Percentiles rank a stretch among this genome's conserved stretches.
Conservation (phyloP, 1,140 invertebrate genomes). For the Laupala kohalensis region DNA sequence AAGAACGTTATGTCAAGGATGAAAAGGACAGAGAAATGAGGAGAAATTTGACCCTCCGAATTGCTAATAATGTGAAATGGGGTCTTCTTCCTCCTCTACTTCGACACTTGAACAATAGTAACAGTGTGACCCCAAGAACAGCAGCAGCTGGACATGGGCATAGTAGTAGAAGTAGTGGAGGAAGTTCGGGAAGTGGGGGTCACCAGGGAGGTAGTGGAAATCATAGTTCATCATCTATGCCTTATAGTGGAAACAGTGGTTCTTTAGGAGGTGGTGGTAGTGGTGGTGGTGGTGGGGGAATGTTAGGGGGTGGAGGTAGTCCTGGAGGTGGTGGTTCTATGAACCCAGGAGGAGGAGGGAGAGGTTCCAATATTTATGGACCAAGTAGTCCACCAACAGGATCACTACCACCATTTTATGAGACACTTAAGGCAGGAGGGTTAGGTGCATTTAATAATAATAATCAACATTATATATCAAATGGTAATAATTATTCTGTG, state of each 20-base stretch:
- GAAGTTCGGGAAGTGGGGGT: conserved; percentile 28
- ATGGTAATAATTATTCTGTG: background rate
- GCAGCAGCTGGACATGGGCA: conserved; percentile 64
- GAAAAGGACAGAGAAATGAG: conserved; percentile 45
- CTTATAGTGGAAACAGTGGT: conserved; percentile 26
- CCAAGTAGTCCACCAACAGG: conserved; percentile 70
- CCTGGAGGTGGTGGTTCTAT: conserved; percentile 41
- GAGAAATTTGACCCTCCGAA: conserved; percentile 40
- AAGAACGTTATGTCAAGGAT: conserved; percentile 25
- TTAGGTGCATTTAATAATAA: conserved; percentile 40
- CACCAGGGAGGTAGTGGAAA: conserved; percentile 25
- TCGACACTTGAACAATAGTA: conserved; percentile 16
- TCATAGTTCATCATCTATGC: conserved; percentile 13
- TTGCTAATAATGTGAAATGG: conserved; percentile 32
- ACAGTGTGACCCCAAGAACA: conserved; percentile 24
- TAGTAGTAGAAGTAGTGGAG: conserved; percentile 37
- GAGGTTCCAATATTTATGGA: conserved; percentile 66
- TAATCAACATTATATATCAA: conserved; percentile 29
- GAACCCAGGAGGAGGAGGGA: conserved; percentile 18
- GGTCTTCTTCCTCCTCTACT: background rate
- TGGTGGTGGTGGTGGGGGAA: conserved; percentile 50
- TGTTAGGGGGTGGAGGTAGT: conserved; percentile 36
- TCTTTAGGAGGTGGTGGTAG: conserved; percentile 42
- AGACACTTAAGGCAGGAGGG: conserved; percentile 60
- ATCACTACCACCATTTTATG: conserved; percentile 69